Base-by-base conservation (phyloP, 2,888 invertebrate species). In the Teleogryllus oceanicus region DNA sequence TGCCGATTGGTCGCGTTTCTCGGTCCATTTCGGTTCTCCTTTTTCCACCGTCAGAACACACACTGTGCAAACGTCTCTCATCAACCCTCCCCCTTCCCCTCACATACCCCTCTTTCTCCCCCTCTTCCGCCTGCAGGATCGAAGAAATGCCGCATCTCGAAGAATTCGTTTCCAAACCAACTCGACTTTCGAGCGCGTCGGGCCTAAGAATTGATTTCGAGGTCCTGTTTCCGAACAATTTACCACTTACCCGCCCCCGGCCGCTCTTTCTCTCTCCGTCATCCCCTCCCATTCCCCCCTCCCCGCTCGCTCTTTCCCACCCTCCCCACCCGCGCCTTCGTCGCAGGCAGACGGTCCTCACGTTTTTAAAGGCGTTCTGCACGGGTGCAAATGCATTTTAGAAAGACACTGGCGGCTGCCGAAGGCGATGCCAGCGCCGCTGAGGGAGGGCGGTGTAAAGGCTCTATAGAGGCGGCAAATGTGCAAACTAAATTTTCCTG, bases 171-270 rank as follows among this genome's bases (percentile, higher is more conserved):
- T 62, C 62, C 13, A 13, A 13, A 10, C 62, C 62, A 62, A 62
- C 62, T 62, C 62, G 62, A 62, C 62, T 62, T 62, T 62, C 16
- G 62, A 62, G 62, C n/a, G n/a, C 62, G 62, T 8, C 62, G 62
- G 37, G 16, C 62, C n/a, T 62, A n/a, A 62, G 62, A 62, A 62
- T 62, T 62, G 62, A 62, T 62, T 62, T 62, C 62, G 62, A 37
- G 37, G 62, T 62, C 16, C 62, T 62, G 62, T 62, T 62, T 62
- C 62, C 62, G 62, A 62, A 62, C 62, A 62, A 62, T 62, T 62
- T 62, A 62, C 62, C 62, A 37, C 37, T 37, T 37, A 37, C 37
- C 8, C 37, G 37, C 37, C 37, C 8, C 37, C 37, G 37, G 37
- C 37, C 37, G 8, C 37, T 37, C 8, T 37, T 8, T 4, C 24